A percentile compares a stretch with the other conserved stretches of the same genome.
Conservation (phyloP, 2,888 invertebrate genomes). For the Ormyrus thymus region DNA sequence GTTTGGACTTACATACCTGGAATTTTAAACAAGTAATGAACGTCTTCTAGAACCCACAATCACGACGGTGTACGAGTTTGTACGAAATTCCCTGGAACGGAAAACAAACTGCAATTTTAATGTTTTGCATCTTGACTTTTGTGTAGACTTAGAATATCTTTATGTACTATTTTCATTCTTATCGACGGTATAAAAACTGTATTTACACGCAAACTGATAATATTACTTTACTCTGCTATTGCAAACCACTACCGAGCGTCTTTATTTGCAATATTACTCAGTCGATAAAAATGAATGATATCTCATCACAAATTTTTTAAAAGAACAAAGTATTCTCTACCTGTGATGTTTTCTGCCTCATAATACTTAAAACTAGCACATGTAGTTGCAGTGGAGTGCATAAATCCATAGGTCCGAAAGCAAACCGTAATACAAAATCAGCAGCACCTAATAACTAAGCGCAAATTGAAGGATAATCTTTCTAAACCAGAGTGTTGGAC, state of each 20-base stretch:
- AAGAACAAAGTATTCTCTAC: slow-evolving; percentile 25
- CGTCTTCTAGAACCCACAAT: slow-evolving; percentile 7
- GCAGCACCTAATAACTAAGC: not conserved
- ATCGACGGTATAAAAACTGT: not conserved
- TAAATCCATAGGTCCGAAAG: slow-evolving; percentile 44
- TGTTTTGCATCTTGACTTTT: slow-evolving; percentile 36
- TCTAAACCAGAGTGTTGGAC: slow-evolving; percentile 43
- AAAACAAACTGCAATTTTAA: slow-evolving; percentile 8
- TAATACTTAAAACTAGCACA: slow-evolving; percentile 25
- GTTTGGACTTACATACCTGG: no score
- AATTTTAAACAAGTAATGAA: no score
- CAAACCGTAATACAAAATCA: not conserved
- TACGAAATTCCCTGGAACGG: slow-evolving; percentile 11
- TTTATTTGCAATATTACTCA: not conserved
- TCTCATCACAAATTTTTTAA: not conserved
- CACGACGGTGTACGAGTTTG: slow-evolving; percentile 26
- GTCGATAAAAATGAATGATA: not conserved
- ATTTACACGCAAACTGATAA: not conserved
- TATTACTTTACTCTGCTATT: not conserved
- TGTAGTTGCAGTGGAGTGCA: slow-evolving; percentile 49
- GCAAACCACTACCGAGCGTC: not conserved
- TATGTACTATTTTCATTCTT: not conserved
- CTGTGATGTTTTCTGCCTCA: slow-evolving; percentile 17
- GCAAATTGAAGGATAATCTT: not conserved
- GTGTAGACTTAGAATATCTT: slow-evolving; percentile 28